Conservation (phyloP, 2,797 vertebrate species). For the Acanthurus lineatus region DNA sequence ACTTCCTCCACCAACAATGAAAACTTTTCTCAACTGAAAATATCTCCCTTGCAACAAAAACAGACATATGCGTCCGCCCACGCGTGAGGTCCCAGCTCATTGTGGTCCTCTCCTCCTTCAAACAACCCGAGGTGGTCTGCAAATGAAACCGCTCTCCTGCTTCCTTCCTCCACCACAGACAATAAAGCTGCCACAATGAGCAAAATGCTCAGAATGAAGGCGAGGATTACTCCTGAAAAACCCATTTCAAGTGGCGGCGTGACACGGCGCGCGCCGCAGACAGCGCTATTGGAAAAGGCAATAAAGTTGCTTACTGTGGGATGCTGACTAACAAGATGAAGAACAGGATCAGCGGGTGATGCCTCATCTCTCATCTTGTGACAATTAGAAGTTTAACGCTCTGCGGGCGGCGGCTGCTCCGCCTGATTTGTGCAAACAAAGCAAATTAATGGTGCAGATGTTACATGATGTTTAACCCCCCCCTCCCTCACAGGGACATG, state of each 20-base stretch:
- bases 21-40: conserved; percentile 17
- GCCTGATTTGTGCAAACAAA: neutral
- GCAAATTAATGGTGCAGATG: neutral
- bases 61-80: conserved; percentile 30
- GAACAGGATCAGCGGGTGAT: conserved; percentile 23
- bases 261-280: conserved; percentile 17
- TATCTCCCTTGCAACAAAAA: conserved; percentile 10
- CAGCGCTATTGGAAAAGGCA: conserved; percentile 42
- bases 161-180: conserved; percentile 29
- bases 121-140: conserved; percentile 30
- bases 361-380: conserved; percentile 61
- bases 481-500: conserved; percentile 20
- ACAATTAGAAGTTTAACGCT: conserved; percentile 53
- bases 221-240: conserved; percentile 50
- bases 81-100: neutral
- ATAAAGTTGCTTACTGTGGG: conserved; percentile 61
- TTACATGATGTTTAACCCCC: neutral
- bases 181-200: conserved; percentile 52
- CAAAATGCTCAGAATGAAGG: conserved; percentile 19
- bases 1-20: conserved; percentile 10
- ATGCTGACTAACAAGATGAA: conserved; percentile 68
- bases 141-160: conserved; percentile 33
- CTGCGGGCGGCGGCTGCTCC: neutral
- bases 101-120: conserved; percentile 19
- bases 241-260: conserved; percentile 38